Percentiles rank a stretch among this genome's conserved stretches.
Conservation (phyloP, 2,113 vertebrate genomes). For the Chionodraco myersi region DNA sequence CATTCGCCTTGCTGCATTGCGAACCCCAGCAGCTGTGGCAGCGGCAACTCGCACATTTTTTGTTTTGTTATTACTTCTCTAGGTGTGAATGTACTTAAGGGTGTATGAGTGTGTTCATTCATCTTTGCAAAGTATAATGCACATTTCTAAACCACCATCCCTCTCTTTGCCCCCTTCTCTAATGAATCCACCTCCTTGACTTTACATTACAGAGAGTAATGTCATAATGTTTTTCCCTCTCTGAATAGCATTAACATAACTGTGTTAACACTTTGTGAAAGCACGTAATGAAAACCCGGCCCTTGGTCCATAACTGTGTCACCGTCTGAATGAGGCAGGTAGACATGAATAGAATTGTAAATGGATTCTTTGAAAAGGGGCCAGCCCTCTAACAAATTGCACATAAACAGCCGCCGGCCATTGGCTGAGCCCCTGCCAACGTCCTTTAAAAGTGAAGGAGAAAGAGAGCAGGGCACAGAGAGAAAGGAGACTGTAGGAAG, state of each 20-base stretch:
- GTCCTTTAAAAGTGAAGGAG: slow-evolving; percentile 49
- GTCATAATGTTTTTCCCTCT: slow-evolving; percentile 12
- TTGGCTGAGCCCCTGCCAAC: slow-evolving; percentile 58
- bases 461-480: slow-evolving; percentile 10
- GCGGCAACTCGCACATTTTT: slow-evolving; percentile 32
- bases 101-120: neutral
- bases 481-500: slow-evolving; percentile 33
- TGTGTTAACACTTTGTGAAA: slow-evolving; percentile 42
- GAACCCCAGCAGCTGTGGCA: slow-evolving; percentile 54
- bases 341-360: slow-evolving; percentile 76
- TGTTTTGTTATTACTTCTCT: neutral
- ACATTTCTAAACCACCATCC: neutral
- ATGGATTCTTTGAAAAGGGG: slow-evolving; percentile 64
- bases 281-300: slow-evolving; percentile 24
- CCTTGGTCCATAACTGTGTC: slow-evolving; percentile 37
- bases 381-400: slow-evolving; percentile 68
- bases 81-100: neutral
- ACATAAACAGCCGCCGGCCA: slow-evolving; percentile 65
- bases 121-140: neutral
- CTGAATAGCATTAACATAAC: slow-evolving; percentile 41
- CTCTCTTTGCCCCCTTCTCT: neutral
- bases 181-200: slow-evolving; percentile 14
- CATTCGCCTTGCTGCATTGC: slow-evolving; percentile 69
- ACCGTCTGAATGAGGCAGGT: slow-evolving; percentile 59
- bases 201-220: slow-evolving; percentile 17